Conservation (phyloP, 2,113 vertebrate genomes). For the Tiliqua scincoides region DNA sequence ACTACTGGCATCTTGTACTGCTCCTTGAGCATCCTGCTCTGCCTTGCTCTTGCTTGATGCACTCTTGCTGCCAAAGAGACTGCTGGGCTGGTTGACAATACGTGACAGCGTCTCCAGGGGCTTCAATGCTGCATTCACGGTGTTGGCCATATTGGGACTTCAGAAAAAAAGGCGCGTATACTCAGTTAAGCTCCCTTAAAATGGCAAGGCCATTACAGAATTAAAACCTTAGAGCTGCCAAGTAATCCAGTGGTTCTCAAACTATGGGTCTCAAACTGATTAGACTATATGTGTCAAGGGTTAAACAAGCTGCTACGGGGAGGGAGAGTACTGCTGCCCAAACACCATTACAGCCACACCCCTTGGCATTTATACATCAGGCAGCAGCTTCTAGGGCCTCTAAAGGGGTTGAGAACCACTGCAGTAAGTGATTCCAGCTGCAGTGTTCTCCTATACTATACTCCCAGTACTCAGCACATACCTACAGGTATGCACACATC, state of each 20-base stretch:
- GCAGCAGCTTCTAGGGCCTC: too few species aligned
- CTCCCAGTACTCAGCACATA: neutral
- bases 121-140: slow-evolving; percentile 93
- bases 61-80: slow-evolving; percentile 91
- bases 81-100: slow-evolving; percentile 94
- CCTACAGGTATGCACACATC: neutral
- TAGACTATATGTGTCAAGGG: too few species aligned
- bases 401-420: too few species aligned
- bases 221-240: neutral
- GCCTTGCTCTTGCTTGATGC: slow-evolving; percentile 90
- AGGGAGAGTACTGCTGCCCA: too few species aligned
- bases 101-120: slow-evolving; percentile 92
- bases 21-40: slow-evolving; percentile 87
- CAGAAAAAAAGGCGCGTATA: neutral
- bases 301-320: too few species aligned
- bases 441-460: too few species aligned
- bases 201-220: neutral
- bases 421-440: neutral
- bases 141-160: slow-evolving; percentile 97
- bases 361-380: too few species aligned
- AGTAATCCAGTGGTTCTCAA: too few species aligned
- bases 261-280: too few species aligned
- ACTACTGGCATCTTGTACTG: slow-evolving; percentile 84
- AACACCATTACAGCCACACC: too few species aligned
- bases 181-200: neutral